phyloP scores from a whole-genome alignment of 37 sponge, comb jelly and placozoan species.

The Chondrilla cf. caribensis region DNA sequence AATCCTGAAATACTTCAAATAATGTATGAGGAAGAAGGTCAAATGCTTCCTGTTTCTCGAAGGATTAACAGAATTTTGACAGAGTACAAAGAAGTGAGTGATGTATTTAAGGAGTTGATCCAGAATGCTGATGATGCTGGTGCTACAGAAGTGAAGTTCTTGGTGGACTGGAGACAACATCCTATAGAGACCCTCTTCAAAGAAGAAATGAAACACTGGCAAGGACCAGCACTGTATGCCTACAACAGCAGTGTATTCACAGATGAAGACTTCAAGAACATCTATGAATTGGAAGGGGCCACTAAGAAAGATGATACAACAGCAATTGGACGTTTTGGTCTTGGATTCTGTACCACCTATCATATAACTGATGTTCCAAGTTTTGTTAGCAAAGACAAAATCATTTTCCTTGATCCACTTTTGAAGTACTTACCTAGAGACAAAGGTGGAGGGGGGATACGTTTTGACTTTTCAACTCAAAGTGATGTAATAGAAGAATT shows the following conservation, averaged over 20 bases:
- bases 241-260: constrained; percentile 70
- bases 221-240: constrained; percentile 76
- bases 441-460: constrained; percentile 52
- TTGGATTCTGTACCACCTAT: constrained; percentile 76
- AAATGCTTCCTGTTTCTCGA: constrained; percentile 47
- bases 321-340: constrained; percentile 82
- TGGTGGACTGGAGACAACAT: constrained; percentile 65
- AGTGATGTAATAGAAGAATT: background rate
- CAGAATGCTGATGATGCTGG: constrained; percentile 92
- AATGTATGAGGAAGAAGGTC: constrained; percentile 25
- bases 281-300: constrained; percentile 61
- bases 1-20: constrained; percentile 38
- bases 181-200: constrained; percentile 32
- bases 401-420: constrained; percentile 81
- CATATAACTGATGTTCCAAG: constrained; percentile 84
- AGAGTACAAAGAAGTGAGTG: constrained; percentile 52
- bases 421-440: constrained; percentile 47
- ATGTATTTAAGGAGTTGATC: constrained; percentile 78
- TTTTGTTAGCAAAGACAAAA: constrained; percentile 57
- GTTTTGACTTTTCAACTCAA: constrained; percentile 16
- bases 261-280: constrained; percentile 74
- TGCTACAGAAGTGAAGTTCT: constrained; percentile 68
- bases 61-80: constrained; percentile 49
- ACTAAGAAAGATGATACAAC: constrained; percentile 60
- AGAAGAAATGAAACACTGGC: constrained; percentile 64